Base-by-base conservation (phyloP, 2,888 invertebrate genomes). In the Gisinianus flammeolus region DNA sequence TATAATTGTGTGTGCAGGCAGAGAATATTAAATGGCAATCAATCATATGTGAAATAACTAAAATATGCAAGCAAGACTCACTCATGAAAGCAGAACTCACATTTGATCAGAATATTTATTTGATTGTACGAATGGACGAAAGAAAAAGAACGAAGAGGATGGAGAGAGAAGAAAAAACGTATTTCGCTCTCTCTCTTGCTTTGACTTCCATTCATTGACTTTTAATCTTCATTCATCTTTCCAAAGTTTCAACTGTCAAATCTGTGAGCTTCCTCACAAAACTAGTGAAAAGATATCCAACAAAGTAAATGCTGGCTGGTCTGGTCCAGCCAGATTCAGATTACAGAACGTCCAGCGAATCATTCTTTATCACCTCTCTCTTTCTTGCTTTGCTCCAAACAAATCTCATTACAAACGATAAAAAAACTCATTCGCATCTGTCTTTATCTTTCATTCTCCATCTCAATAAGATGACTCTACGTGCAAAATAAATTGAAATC, bases 191-290 rank as follows among this genome's bases (percentile, higher is more conserved):
- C n/a, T n/a, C n/a, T n/a, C n/a, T n/a, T n/a, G n/a, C 26, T 44
- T 70, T 54, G 52, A 70, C 70, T 70, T 28, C 54, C 54, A 70
- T 70, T 70, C 70, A 70, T 70, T 70, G 70, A 28, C 24, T 70
- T 22, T 52, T 70, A 52, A 54, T 54, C 52, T 70, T 54, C 70
- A 70, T 70, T 70, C 70, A 70, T 70, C 70, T 70, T 70, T 54
- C 16, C 54, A 8, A 54, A 54, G 16, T n/a, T 54, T 54, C 54
- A 54, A 54, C 54, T 54, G 54, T 54, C 54, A 54, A 54, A 16
- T 54, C 16, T 44, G 16, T 54, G 54, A 54, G 54, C 70, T 70
- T 28, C 24, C 30, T 10, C 26, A 24, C 64, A n/a, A n/a, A n/a
- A n/a, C n/a, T n/a, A n/a, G n/a, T n/a, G n/a, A n/a, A n/a, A n/a